Evolutionary conservation across 1,140 invertebrate species (phyloP), one percentile per base, ranked within the genome.

Genomic region (Bombus picipes): DNA sequence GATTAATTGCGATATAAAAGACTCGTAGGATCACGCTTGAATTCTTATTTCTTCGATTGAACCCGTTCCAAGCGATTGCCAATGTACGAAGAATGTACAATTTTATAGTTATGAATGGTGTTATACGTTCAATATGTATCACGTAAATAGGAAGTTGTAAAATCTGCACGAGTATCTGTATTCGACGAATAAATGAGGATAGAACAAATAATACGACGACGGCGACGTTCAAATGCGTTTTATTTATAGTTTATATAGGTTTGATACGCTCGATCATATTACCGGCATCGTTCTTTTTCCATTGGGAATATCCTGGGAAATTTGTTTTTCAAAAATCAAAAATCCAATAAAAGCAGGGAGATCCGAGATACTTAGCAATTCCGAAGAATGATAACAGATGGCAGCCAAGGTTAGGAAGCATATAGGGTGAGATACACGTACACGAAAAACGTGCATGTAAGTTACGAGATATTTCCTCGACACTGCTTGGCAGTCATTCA

Each of bases 1-100:
- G 71, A 74, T 81, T 66, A n/a, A 81, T 85, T 59, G 79, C 59
- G 84, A 81, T 81, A 81, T 75, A 85, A 57, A n/a, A 13, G 37
- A 59, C 57, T n/a, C 75, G 57, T 77, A 65, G 62, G 59, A 41
- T 41, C 57, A 4, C 25, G 22, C 39, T 25, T 32, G 10, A 62
- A 39, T 65, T 34, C 22, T 28, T 32, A 65, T 77, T 41, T n/a
- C 4, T 62, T 25, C 22, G n/a, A 41, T 77, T 25, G 75, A 34
- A 78, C 13, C 75, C 28, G 37, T 22, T 77, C 57, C 41, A 57
- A 68, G 28, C 34, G 34, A 71, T 28, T 39, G 15, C 28, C 9
- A 9, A 8, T n/a, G n/a, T 22, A 18, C 57, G 28, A 41, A 37
- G 57, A 15, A 32, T 66, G 59, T 25, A 25, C 28, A 25, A 77